Evolutionary conservation across 2,113 vertebrate genomes (phyloP), one percentile per base, ranked within the genome.

Genomic region (Nibea coibor): DNA sequence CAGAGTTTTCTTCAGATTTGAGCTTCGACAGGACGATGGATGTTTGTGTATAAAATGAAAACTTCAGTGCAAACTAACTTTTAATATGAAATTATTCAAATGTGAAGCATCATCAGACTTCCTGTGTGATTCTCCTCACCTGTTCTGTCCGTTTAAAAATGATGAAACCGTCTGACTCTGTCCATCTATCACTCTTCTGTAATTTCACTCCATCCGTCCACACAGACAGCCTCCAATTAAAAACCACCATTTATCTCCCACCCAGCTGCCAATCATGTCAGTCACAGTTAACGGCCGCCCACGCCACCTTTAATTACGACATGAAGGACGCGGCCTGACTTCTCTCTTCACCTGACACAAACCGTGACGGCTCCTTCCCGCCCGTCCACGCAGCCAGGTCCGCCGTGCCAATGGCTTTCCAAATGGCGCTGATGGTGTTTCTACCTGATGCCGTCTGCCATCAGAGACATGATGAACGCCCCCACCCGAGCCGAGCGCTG

Each of bases 381-480:
- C 24, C 8, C 42, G 42, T 26, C 45, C 47, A 26, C n/a, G n/a
- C 58, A 5, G 20, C 80, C 53, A 4, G 28, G 47, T 47, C 71
- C 22, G 42, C 12, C 8, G 53, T 2, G 20, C 5, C 12, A 85
- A 75, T 72, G 75, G 56, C 54, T 83, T 79, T 84, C 74, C 83
- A 66, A 69, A 64, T 12, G 3, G 66, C 15, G 35, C 5, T 71
- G 81, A 88, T 75, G 0, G 61, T 86, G 81, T 72, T 80, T 75
- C 80, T 4, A 65, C 77, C 54, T 59, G 72, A 82, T 84, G 78
- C 84, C 81, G 63, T 48, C 35, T 31, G 81, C 50, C 26, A 9
- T 42, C 47, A n/a, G 12, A 14, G 74, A 84, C 56, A 57, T 82
- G 89, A 91, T 71, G 61, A 28, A 86, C 80, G 63, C 51, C 39